Percentiles rank a stretch among this genome's conserved stretches.
Conservation (phyloP, 2,888 invertebrate genomes). For the Lithophane leautieri region DNA sequence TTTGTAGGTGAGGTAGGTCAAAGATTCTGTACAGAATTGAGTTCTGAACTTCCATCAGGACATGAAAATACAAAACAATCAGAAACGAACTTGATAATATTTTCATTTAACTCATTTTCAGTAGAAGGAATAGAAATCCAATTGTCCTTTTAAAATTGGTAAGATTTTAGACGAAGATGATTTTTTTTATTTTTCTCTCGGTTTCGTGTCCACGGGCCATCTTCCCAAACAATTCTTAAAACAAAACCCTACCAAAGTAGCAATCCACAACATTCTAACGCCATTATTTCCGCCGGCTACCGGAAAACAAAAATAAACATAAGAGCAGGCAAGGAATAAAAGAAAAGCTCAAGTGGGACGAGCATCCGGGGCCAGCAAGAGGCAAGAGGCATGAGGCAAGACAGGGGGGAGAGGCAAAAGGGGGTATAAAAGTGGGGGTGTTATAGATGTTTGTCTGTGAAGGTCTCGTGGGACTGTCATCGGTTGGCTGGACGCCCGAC, state of each 20-base stretch:
- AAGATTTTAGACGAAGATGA: neutral
- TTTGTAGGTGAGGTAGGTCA: neutral
- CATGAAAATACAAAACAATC: too few species aligned
- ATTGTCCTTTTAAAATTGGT: neutral
- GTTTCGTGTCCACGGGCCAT: too few species aligned
- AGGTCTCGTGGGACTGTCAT: conserved; percentile 73
- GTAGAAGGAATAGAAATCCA: neutral
- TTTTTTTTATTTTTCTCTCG: neutral
- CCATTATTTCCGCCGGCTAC: conserved; percentile 88
- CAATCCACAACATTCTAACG: conserved; percentile 77
- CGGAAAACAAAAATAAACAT: conserved; percentile 90
- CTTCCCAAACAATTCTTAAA: neutral
- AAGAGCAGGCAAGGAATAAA: conserved; percentile 88
- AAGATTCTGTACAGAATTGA: neutral
- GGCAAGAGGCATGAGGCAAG: conserved; percentile 70
- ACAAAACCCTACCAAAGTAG: conserved; percentile 14
- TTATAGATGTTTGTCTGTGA: conserved; percentile 68
- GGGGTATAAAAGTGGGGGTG: conserved; percentile 63
- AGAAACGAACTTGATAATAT: neutral
- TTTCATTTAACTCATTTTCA: neutral
- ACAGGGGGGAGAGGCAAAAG: conserved; percentile 61
- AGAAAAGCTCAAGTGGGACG: conserved; percentile 88
- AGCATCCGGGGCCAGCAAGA: conserved; percentile 82
- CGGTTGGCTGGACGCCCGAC: conserved; percentile 72
- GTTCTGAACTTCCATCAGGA: too few species aligned